Conservation (phyloP, 2,113 vertebrate species). For the Xiphophorus maculatus region DNA sequence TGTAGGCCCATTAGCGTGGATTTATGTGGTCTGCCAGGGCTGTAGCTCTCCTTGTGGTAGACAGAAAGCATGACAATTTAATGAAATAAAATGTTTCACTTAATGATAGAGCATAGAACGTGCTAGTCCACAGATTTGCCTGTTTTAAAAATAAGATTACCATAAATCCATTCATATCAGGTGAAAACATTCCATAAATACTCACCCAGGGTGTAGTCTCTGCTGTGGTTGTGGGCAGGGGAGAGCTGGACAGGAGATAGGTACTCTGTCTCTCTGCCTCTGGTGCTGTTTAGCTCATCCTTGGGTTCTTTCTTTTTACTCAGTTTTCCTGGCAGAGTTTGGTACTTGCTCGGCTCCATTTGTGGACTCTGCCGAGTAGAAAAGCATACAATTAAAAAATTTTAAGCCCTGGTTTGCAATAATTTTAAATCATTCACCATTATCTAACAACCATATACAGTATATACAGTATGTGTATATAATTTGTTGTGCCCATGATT, state of each 20-base stretch:
- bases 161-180: neutral
- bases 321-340: constrained; percentile 91
- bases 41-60: too few relatives aligned
- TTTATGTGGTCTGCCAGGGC: too few relatives aligned
- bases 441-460: neutral
- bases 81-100: neutral
- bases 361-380: constrained; percentile 73
- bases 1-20: neutral
- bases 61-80: neutral
- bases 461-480: too few relatives aligned
- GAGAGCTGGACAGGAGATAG: constrained; percentile 58
- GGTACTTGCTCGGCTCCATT: constrained; percentile 85
- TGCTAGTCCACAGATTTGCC: neutral
- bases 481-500: neutral
- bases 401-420: neutral
- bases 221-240: constrained; percentile 53
- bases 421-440: too few relatives aligned
- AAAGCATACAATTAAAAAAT: neutral
- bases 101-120: neutral
- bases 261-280: constrained; percentile 54
- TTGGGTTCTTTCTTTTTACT: constrained; percentile 50
- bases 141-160: neutral
- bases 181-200: neutral
- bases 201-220: constrained; percentile 83
- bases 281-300: constrained; percentile 78